Evolutionary conservation across 1,140 invertebrate species (phyloP).

Genomic region (Schlechtendalia chinensis): DNA sequence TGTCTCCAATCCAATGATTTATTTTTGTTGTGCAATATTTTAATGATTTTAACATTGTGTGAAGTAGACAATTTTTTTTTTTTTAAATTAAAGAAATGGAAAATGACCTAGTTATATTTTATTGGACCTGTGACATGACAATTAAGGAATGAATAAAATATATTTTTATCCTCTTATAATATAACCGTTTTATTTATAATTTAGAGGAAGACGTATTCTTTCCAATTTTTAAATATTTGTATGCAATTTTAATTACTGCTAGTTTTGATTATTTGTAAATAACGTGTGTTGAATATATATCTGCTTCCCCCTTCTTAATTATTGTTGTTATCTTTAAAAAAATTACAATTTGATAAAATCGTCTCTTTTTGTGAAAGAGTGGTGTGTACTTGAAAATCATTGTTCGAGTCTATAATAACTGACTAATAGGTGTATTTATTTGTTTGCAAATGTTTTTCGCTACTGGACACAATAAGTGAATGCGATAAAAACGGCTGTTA

Average conservation of each 20-base stretch:
- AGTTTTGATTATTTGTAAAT: conserved; percentile 1
- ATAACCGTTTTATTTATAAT: background rate
- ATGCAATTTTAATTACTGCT: background rate
- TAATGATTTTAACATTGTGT: background rate
- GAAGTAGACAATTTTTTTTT: too few species aligned
- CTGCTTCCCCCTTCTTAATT: background rate
- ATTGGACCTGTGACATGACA: background rate
- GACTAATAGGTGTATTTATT: too few species aligned
- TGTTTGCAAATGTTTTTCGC: too few species aligned
- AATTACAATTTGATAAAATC: too few species aligned
- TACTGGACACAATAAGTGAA: too few species aligned
- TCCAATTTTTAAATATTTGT: background rate
- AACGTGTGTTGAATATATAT: conserved; percentile 16
- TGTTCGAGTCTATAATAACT: too few species aligned
- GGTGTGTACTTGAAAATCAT: too few species aligned
- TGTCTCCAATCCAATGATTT: background rate
- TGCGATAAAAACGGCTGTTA: too few species aligned
- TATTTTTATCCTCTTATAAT: background rate
- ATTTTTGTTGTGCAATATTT: conserved; percentile 28
- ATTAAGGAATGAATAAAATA: background rate
- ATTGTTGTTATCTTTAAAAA: background rate
- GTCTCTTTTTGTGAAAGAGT: too few species aligned
- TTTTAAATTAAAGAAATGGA: too few species aligned
- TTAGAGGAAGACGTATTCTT: background rate
- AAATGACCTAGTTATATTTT: background rate